phyloP scores from a whole-genome alignment of 1,140 invertebrate species.

The Lasioglossum baleicum region DNA sequence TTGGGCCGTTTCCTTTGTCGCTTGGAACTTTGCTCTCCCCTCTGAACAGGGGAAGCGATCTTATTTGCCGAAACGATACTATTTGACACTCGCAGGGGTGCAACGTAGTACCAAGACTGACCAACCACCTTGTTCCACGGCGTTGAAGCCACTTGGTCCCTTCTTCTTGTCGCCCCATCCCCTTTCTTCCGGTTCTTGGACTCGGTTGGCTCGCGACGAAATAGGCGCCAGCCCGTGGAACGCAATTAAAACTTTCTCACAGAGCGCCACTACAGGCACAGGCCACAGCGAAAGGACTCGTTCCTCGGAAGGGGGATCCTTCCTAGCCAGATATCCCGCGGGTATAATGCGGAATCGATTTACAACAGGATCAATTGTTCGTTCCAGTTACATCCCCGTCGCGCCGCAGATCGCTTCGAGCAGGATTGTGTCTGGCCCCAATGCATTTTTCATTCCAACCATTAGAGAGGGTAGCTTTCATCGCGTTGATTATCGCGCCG shows the following conservation, averaged over 20 bases:
- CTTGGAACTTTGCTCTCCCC: not conserved
- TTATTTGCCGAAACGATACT: conserved; percentile 33
- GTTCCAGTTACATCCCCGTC: not conserved
- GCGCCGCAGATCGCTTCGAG: not conserved
- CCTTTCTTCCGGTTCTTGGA: not conserved
- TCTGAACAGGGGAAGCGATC: not conserved
- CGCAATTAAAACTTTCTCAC: conserved; percentile 74
- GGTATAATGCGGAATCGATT: conserved; percentile 22
- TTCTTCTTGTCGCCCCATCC: not conserved
- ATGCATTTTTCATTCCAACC: conserved; percentile 40
- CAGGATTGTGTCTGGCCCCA: conserved; percentile 12
- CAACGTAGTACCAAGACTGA: not conserved
- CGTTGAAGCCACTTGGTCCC: conserved; percentile 6
- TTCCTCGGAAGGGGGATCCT: conserved; percentile 23
- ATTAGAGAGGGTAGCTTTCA: conserved; percentile 15
- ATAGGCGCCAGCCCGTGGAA: conserved; percentile 58
- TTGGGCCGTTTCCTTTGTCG: no score
- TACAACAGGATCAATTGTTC: conserved; percentile 24
- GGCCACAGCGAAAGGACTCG: conserved; percentile 45
- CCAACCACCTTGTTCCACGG: not conserved
- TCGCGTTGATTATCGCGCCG: not conserved
- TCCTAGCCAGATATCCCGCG: not conserved
- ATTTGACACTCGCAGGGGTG: conserved; percentile 9
- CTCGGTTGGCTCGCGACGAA: conserved; percentile 33
- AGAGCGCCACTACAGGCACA: conserved; percentile 38